Conservation (phyloP, 2,888 invertebrate genomes). For the Dinocampus coccinellae region DNA sequence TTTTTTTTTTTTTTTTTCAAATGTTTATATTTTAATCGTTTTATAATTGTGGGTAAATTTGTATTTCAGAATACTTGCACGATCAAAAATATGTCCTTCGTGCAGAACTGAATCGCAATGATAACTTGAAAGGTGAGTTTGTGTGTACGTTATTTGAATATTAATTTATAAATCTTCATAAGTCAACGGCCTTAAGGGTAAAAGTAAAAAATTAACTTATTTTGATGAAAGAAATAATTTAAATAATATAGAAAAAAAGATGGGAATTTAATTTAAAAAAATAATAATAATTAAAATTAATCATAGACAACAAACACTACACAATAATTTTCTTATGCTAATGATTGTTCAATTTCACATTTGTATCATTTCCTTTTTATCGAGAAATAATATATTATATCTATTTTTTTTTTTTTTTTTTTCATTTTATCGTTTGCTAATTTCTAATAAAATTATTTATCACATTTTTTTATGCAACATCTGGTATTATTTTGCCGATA, state of each 20-base stretch:
- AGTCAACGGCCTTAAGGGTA: slow-evolving; percentile 29
- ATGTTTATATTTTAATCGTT: slow-evolving; percentile 16
- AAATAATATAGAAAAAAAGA: background rate
- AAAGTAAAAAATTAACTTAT: slow-evolving; percentile 6
- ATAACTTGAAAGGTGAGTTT: slow-evolving; percentile 55
- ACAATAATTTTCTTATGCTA: too few species aligned
- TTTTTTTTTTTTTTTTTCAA: background rate
- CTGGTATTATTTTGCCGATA: background rate
- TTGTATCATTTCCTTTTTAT: too few species aligned
- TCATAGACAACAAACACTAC: too few species aligned
- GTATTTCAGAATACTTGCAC: slow-evolving; percentile 71
- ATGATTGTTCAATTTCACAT: too few species aligned
- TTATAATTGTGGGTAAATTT: slow-evolving; percentile 25
- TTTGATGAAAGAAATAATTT: background rate
- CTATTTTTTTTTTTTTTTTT: background rate
- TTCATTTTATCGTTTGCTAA: background rate
- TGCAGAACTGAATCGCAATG: slow-evolving; percentile 50
- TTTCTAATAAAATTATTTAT: background rate
- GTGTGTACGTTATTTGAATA: slow-evolving; percentile 55
- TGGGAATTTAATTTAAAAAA: background rate
- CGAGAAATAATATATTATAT: background rate
- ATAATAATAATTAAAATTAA: too few species aligned
- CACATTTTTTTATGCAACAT: background rate
- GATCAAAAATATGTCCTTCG: slow-evolving; percentile 71
- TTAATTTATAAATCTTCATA: slow-evolving; percentile 40